These are phyloP conservation scores for Loripinus fragilis DNA, from an alignment of 2,888 invertebrate species.

Conservation along the genomic window DNA sequence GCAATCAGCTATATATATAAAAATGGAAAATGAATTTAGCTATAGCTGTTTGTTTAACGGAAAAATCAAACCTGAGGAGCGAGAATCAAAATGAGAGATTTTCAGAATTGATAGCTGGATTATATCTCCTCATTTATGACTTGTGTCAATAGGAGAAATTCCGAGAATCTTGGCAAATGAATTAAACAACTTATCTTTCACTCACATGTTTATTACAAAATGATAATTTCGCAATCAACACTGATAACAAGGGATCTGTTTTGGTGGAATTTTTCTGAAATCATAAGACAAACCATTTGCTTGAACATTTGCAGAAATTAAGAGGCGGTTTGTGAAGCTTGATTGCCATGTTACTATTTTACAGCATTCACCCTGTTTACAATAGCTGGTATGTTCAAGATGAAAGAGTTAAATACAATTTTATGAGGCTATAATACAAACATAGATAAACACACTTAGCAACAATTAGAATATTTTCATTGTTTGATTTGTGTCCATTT, in stretches of 20 bases:
- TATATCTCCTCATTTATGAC: conserved; percentile 59
- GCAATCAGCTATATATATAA: too few species aligned
- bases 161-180: conserved; percentile 57
- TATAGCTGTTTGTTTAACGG: conserved; percentile 3
- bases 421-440: conserved; percentile 4
- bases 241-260: conserved; percentile 38
- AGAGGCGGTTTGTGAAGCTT: conserved; percentile 1
- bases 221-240: conserved; percentile 56
- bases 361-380: background rate
- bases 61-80: conserved; percentile 1
- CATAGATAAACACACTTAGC: conserved; percentile 15
- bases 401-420: conserved; percentile 10
- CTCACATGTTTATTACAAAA: conserved; percentile 55
- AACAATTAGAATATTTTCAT: conserved; percentile 19
- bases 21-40: conserved; percentile 8
- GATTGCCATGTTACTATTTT: background rate
- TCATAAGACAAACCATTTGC: conserved; percentile 18
- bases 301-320: conserved; percentile 18
- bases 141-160: conserved; percentile 55
- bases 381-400: background rate
- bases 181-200: conserved; percentile 53
- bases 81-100: background rate
- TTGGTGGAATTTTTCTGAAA: background rate
- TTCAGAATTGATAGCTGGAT: conserved; percentile 30
- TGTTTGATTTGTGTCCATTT: conserved; percentile 1